phyloP scores from a whole-genome alignment of 1,140 invertebrate genomes.

The Potamilus streckersoni region DNA sequence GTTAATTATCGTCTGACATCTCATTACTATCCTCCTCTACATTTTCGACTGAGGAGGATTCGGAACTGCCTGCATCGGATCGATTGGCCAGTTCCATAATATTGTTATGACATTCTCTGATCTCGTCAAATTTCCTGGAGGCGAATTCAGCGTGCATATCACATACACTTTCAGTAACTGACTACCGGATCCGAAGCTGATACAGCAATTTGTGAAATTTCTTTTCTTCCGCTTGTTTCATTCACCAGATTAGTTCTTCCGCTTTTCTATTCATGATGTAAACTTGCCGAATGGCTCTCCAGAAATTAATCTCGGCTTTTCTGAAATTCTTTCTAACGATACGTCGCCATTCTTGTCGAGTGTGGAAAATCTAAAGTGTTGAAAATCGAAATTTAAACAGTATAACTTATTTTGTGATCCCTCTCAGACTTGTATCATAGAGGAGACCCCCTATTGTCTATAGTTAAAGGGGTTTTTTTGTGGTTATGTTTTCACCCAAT shows the following conservation, averaged over 20 bases:
- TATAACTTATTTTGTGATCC: no score
- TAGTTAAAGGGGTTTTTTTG: no score
- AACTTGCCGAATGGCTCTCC: constrained; percentile 9
- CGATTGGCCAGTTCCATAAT: neutral
- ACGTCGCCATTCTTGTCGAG: no score
- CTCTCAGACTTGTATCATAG: no score
- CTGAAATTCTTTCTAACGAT: no score
- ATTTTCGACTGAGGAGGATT: constrained; percentile 15
- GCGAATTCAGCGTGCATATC: constrained; percentile 35
- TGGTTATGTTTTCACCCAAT: no score
- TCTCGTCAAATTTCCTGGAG: constrained; percentile 24
- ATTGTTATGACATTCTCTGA: constrained; percentile 14
- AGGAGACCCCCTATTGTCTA: no score
- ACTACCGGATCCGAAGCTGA: constrained; percentile 24
- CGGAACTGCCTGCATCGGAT: neutral
- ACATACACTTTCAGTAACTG: constrained; percentile 27
- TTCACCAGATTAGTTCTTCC: constrained; percentile 7
- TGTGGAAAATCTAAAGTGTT: no score
- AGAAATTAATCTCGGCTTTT: no score
- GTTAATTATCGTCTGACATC: neutral
- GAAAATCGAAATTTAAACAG: no score
- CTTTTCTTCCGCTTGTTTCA: constrained; percentile 8
- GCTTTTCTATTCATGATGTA: constrained; percentile 18
- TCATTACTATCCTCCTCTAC: neutral
- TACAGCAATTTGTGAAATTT: constrained; percentile 5